Evolutionary conservation across 2,797 vertebrate genomes (phyloP).

Genomic region (Pagetopsis macropterus): DNA sequence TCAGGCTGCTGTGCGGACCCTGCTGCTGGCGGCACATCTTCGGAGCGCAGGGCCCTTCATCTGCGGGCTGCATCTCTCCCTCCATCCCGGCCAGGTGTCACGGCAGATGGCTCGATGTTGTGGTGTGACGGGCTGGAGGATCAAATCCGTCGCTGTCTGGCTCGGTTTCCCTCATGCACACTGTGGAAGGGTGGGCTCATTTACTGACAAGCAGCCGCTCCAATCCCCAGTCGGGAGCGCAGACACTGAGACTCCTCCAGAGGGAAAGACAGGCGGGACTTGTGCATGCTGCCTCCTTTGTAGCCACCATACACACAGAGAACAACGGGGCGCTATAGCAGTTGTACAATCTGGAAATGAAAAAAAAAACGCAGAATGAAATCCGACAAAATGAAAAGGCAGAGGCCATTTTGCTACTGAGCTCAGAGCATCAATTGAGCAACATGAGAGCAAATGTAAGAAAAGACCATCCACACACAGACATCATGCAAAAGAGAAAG

Average conservation of each 20-base stretch:
- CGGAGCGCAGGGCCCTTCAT: slow-evolving; percentile 90
- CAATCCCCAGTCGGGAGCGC: slow-evolving; percentile 89
- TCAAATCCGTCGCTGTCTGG: slow-evolving; percentile 76
- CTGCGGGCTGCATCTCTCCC: slow-evolving; percentile 88
- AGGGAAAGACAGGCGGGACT: slow-evolving; percentile 80
- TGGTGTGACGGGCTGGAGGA: slow-evolving; percentile 69
- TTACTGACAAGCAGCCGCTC: slow-evolving; percentile 92
- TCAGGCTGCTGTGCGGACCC: slow-evolving; percentile 90
- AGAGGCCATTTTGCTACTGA: slow-evolving; percentile 73
- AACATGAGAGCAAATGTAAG: slow-evolving; percentile 17
- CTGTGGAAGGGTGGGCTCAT: slow-evolving; percentile 81
- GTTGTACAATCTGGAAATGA: slow-evolving; percentile 36
- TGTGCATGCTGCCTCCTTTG: slow-evolving; percentile 65
- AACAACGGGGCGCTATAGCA: slow-evolving; percentile 61
- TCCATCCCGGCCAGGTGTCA: slow-evolving; percentile 85
- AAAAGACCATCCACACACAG: neutral
- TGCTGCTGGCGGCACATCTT: slow-evolving; percentile 92
- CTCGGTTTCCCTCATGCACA: slow-evolving; percentile 70
- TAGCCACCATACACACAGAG: slow-evolving; percentile 55
- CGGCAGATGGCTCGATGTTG: slow-evolving; percentile 52
- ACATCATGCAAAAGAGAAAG: no score
- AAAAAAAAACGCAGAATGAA: slow-evolving; percentile 23
- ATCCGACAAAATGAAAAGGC: slow-evolving; percentile 47
- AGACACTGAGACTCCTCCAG: slow-evolving; percentile 69
- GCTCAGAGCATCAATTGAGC: slow-evolving; percentile 38